Conservation (phyloP, 1,140 invertebrate species). For the Heliothis virescens region DNA sequence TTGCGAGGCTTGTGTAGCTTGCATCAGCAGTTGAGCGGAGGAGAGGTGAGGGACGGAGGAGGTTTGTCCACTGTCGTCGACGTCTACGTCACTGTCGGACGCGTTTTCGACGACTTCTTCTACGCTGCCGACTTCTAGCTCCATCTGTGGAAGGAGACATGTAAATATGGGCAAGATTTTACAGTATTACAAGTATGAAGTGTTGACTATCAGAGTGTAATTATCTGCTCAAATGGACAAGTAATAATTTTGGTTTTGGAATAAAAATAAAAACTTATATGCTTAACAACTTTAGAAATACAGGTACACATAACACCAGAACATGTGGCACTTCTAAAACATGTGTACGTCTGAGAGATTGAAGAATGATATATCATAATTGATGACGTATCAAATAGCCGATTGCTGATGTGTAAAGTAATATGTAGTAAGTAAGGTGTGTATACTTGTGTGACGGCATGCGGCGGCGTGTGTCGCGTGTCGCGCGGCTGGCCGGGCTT, state of each 20-base stretch:
- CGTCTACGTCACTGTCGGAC: constrained; percentile 80
- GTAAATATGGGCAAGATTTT: not conserved
- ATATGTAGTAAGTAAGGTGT: no score
- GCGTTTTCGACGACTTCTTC: constrained; percentile 73
- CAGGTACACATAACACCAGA: no score
- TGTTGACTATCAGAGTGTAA: no score
- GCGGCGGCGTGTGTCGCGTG: constrained; percentile 53
- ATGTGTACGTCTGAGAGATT: no score
- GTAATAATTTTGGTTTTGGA: no score
- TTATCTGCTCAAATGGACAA: no score
- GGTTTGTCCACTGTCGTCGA: constrained; percentile 70
- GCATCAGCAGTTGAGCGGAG: constrained; percentile 76
- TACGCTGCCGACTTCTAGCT: constrained; percentile 65
- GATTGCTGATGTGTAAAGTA: no score
- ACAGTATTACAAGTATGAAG: not conserved
- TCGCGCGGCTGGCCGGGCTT: not conserved
- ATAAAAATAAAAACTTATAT: no score
- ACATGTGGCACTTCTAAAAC: no score
- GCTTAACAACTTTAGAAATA: no score
- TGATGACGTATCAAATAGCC: no score
- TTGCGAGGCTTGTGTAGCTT: constrained; percentile 67
- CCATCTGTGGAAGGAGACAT: constrained; percentile 62
- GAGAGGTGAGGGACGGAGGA: constrained; percentile 64
- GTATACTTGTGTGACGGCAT: constrained; percentile 53
- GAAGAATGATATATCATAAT: no score